phyloP scores from a whole-genome alignment of 2,888 invertebrate genomes.

The Tachina grossa region DNA sequence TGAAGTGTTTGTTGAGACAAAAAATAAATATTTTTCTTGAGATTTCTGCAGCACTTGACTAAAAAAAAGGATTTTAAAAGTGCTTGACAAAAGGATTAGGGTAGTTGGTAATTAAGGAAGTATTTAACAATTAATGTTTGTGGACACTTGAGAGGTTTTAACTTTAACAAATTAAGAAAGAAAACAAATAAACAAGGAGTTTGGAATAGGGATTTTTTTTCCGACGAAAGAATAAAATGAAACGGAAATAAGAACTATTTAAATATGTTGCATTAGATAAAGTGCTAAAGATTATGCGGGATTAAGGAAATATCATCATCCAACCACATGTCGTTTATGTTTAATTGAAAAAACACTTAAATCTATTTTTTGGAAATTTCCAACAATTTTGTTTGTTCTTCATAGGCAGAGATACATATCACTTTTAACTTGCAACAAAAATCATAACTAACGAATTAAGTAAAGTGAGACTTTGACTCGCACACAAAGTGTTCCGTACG shows the following conservation, averaged over 20 bases:
- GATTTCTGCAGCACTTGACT: slow-evolving; percentile 31
- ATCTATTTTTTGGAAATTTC: not conserved
- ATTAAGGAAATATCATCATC: not conserved
- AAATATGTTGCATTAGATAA: not conserved
- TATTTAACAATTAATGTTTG: not conserved
- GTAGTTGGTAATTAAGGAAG: not conserved
- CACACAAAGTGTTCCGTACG: no score
- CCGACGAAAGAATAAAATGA: not conserved
- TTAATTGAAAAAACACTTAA: not conserved
- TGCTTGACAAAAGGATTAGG: slow-evolving; percentile 18
- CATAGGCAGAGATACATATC: no score
- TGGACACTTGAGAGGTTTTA: slow-evolving; percentile 26
- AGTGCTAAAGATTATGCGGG: not conserved
- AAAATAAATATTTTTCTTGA: slow-evolving; percentile 15
- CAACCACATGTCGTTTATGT: not conserved
- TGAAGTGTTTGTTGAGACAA: slow-evolving; percentile 40
- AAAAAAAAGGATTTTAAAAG: not conserved
- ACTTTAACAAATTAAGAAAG: slow-evolving; percentile 50
- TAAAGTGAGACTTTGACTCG: no score
- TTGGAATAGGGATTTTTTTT: not conserved
- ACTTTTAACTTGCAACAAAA: no score
- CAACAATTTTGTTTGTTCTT: no score
- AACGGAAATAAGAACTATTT: slow-evolving; percentile 6
- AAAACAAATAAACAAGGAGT: slow-evolving; percentile 29
- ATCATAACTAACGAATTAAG: no score